Conservation (phyloP, 37 sponge, comb jelly and placozoan species). For the Ephydatia muelleri region DNA sequence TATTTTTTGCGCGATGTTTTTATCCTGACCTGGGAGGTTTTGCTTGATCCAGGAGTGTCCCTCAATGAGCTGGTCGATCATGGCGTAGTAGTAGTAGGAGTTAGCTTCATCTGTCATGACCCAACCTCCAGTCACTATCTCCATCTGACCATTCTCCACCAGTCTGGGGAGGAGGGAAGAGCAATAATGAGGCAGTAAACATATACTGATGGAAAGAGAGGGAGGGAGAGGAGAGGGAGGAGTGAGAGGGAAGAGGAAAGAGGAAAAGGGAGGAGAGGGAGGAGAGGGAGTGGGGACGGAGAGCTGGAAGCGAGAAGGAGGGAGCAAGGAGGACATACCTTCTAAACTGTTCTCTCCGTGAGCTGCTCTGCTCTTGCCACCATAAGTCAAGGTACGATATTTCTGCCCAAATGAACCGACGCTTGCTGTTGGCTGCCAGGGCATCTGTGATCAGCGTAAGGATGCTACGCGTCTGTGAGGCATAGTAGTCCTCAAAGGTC, state of each 20-base stretch:
- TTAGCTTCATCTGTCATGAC: conserved; percentile 99
- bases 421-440: conserved; percentile 35
- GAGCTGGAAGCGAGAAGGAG: neutral
- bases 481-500: conserved; percentile 84
- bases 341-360: conserved; percentile 42
- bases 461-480: conserved; percentile 68
- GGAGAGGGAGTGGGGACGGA: neutral
- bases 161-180: conserved; percentile 35
- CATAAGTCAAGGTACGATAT: conserved; percentile 86
- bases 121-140: conserved; percentile 98
- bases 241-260: neutral
- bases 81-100: conserved; percentile 91
- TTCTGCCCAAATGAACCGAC: conserved; percentile 93
- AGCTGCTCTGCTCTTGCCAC: conserved; percentile 75
- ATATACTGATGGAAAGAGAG: neutral
- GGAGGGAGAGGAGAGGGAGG: neutral
- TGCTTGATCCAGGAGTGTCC: conserved; percentile 88
- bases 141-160: conserved; percentile 79
- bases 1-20: too few relatives aligned
- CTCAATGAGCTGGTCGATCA: conserved; percentile 93
- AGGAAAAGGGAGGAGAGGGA: neutral
- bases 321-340: conserved; percentile 24
- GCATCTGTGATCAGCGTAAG: conserved; percentile 69
- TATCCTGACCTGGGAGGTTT: conserved; percentile 64
- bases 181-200: neutral